Evolutionary conservation across 1,140 invertebrate species (phyloP).

Genomic region (Listronotus bonariensis): DNA sequence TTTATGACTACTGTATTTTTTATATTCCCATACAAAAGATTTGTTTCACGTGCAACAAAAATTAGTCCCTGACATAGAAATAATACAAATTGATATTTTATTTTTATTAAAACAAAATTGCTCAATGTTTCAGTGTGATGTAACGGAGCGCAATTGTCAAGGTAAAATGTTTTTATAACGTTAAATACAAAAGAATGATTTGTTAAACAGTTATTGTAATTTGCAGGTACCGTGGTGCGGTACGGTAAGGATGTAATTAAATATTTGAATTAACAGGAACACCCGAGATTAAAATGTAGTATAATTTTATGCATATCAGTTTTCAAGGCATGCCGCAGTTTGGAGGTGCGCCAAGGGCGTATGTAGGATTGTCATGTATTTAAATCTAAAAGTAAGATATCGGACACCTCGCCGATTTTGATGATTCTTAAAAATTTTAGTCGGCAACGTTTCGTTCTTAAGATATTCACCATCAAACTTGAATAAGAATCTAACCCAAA

Average conservation of each 20-base stretch:
- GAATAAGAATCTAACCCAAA: no score
- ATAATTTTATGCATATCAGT: no score
- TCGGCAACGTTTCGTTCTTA: no score
- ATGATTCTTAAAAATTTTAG: no score
- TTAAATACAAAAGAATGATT: conserved; percentile 31
- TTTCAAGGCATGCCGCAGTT: no score
- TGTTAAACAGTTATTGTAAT: conserved; percentile 32
- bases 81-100: conserved; percentile 35
- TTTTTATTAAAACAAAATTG: conserved; percentile 29
- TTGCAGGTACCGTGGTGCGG: conserved; percentile 9
- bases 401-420: no score
- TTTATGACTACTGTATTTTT: background rate
- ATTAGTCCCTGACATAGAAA: conserved; percentile 36
- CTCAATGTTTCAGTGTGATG: conserved; percentile 32
- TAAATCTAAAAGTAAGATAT: no score
- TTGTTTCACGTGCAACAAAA: conserved; percentile 16
- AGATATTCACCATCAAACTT: no score
- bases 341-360: no score
- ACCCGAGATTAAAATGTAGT: conserved; percentile 1
- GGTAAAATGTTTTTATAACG: conserved; percentile 23
- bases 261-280: conserved; percentile 15
- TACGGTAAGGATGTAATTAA: conserved; percentile 20
- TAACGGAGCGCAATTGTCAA: conserved; percentile 34
- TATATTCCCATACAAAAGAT: conserved; percentile 15
- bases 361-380: no score